These are phyloP conservation scores for Neogobius melanostomus DNA, from an alignment of 2,113 vertebrate genomes.

Conservation along the genomic window DNA sequence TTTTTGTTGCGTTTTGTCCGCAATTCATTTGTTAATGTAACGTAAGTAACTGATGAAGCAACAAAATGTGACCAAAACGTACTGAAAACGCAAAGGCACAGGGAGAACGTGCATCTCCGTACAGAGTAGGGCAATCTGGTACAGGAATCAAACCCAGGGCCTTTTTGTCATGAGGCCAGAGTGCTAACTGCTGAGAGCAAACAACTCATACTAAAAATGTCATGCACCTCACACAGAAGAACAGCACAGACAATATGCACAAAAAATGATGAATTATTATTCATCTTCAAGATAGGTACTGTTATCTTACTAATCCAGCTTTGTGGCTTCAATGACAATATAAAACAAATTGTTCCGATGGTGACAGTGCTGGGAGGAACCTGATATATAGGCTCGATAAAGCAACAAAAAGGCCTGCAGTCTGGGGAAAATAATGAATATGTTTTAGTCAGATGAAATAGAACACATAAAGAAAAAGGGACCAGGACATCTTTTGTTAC, in stretches of 20 bases:
- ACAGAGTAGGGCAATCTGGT: no score
- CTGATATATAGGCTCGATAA: slow-evolving; percentile 22
- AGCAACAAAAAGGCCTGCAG: slow-evolving; percentile 20
- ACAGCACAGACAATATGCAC: background rate
- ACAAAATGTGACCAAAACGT: no score
- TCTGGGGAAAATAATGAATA: slow-evolving; percentile 37
- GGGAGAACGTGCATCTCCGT: no score
- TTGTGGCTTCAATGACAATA: slow-evolving; percentile 15
- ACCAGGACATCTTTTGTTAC: background rate
- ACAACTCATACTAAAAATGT: no score
- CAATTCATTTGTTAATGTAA: no score
- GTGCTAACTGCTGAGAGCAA: no score
- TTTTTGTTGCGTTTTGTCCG: no score
- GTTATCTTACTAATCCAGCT: slow-evolving; percentile 20
- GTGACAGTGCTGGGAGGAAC: slow-evolving; percentile 20
- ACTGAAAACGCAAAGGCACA: no score
- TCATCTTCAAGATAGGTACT: background rate
- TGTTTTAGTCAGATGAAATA: slow-evolving; percentile 43
- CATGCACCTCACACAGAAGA: no score
- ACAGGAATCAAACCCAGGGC: no score
- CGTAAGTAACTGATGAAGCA: no score
- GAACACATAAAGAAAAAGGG: slow-evolving; percentile 8
- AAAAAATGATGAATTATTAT: background rate
- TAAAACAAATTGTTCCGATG: slow-evolving; percentile 21
- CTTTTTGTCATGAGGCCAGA: no score